Conservation (phyloP, 1,140 invertebrate species). For the Reticulitermes speratus region DNA sequence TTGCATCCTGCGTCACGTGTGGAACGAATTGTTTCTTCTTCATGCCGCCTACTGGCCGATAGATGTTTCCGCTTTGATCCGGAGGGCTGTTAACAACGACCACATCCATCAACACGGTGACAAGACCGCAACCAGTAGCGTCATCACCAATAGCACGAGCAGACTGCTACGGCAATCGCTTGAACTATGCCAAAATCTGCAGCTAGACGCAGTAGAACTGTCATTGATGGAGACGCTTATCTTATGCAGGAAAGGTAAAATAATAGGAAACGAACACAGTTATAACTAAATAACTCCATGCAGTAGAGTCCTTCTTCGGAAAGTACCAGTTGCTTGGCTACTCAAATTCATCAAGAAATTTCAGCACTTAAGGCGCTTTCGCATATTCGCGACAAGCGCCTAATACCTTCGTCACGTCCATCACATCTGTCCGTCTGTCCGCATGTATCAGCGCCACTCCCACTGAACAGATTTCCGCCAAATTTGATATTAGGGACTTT, state of each 20-base stretch:
- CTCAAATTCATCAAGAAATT: too few species aligned
- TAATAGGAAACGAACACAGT: constrained; percentile 32
- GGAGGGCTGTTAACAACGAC: constrained; percentile 26
- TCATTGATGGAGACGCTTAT: constrained; percentile 63
- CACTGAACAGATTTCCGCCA: too few species aligned
- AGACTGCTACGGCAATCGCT: constrained; percentile 40
- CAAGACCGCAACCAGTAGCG: not conserved
- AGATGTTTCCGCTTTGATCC: constrained; percentile 48
- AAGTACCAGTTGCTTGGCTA: too few species aligned
- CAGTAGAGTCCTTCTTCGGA: too few species aligned
- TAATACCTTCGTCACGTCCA: too few species aligned
- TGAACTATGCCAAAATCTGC: constrained; percentile 49
- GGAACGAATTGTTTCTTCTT: constrained; percentile 59
- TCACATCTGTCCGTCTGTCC: too few species aligned
- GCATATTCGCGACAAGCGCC: too few species aligned
- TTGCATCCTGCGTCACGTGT: constrained; percentile 54
- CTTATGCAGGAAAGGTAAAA: constrained; percentile 60
- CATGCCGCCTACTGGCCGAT: constrained; percentile 60
- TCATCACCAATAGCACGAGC: constrained; percentile 11
- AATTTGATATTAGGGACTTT: too few species aligned
- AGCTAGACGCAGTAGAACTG: constrained; percentile 57
- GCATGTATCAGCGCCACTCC: too few species aligned
- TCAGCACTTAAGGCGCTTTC: too few species aligned
- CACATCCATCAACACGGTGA: constrained; percentile 20
- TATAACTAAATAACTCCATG: too few species aligned